Evolutionary conservation across 2,888 invertebrate species (phyloP), one percentile per base, ranked within the genome.

Genomic region (Plagodis dolabraria): DNA sequence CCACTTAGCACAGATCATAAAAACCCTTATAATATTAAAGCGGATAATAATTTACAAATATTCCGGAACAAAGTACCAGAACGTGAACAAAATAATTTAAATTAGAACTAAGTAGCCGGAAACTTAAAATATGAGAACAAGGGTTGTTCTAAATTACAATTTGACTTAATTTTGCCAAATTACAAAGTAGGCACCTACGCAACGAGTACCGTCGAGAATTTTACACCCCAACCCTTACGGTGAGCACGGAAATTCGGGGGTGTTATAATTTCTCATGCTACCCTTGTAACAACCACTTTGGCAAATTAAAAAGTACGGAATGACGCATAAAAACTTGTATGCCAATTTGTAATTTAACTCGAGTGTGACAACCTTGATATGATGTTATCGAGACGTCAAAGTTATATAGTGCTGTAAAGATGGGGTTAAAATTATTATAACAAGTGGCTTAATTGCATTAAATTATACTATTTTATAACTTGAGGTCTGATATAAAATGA

Each of bases 291-390:
- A 65, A 60, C 60, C 76, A 77, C 77, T 78, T 77, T 78, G 76
- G 70, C 70, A 79, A 77, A 79, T 79, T 78, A 79, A 79, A 77
- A 79, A 77, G 77, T 76, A 72, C 74, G 68, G 67, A 65, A 65
- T 72, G 60, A 69, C 63, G 57, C 72, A 72, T 71, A 72, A 74
- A 77, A 75, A 73, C 64, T 64, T 61, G 70, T 65, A 65, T 66
- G 70, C 66, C 77, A 78, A 78, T 78, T 75, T 74, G 75, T 75
- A 70, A 76, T 71, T 69, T 69, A 63, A 60, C 10, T 49, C 58
- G 49, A 61, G 51, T 64, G 69, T 65, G 70, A 71, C 72, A 71
- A 43, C 74, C 71, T 69, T 72, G 63, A 63, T 58, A 72, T 59
- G 68, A 74, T 78, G 68, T 74, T 78, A 78, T 77, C 76, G 53